Evolutionary conservation across 37 sponge, comb jelly and placozoan genomes (phyloP).

Genomic region (Halisarca cf. caerulea): DNA sequence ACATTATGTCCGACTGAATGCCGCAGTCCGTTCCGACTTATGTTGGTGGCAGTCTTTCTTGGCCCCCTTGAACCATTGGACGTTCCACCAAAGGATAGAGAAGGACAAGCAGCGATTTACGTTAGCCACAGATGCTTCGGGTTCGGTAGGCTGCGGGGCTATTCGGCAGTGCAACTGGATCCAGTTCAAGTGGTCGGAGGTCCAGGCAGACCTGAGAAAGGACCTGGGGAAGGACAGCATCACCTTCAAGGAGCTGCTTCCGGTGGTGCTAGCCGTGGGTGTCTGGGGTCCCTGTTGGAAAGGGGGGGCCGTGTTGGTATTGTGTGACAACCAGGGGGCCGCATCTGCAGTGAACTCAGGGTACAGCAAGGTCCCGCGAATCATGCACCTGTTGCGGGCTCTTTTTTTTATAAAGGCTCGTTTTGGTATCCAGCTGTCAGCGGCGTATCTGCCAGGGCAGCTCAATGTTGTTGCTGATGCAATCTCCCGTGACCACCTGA

Average conservation of each 20-base stretch:
- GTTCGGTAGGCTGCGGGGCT: constrained; percentile 26
- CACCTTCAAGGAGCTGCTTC: too few relatives aligned
- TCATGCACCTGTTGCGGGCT: neutral
- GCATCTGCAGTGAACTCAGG: neutral
- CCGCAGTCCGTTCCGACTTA: constrained; percentile 10
- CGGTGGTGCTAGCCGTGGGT: too few relatives aligned
- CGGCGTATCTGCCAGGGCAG: constrained; percentile 28
- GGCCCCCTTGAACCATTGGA: constrained; percentile 31
- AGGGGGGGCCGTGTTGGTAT: neutral
- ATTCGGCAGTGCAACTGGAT: neutral
- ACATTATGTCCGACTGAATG: constrained; percentile 8
- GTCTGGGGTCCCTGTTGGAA: too few relatives aligned
- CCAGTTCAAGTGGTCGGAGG: neutral
- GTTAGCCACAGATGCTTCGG: constrained; percentile 38
- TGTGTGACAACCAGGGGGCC: neutral
- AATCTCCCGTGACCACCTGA: constrained; percentile 38
- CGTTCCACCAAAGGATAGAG: neutral
- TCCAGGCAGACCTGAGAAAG: neutral
- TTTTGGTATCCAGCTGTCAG: neutral
- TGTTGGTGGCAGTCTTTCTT: too few relatives aligned
- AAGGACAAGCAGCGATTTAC: neutral
- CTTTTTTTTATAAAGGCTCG: neutral
- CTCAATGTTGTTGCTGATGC: constrained; percentile 34
- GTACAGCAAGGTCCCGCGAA: constrained; percentile 11
- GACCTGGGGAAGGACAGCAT: neutral